A percentile compares a stretch with the other conserved stretches of the same genome.
Conservation (phyloP, 2,113 vertebrate genomes). For the Lepus europaeus region DNA sequence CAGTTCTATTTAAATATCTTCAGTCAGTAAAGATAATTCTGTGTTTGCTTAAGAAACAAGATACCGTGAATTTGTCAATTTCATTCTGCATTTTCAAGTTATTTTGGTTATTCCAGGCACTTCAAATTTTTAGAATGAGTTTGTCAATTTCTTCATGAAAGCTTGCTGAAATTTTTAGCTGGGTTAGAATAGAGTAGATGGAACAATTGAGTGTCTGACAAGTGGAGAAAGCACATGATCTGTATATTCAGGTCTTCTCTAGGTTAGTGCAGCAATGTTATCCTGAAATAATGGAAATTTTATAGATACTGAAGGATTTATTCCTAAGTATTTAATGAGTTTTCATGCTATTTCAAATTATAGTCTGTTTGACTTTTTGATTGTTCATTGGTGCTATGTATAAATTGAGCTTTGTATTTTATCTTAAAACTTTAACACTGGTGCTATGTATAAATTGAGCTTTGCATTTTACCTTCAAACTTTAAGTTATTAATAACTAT, state of each 20-base stretch:
- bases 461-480: neutral
- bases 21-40: neutral
- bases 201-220: neutral
- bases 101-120: neutral
- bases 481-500: neutral
- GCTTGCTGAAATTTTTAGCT: constrained; percentile 19
- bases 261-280: neutral
- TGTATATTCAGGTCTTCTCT: neutral
- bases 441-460: neutral
- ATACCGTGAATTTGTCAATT: neutral
- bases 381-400: neutral
- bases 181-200: neutral
- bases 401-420: neutral
- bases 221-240: neutral
- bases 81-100: constrained; percentile 34
- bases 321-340: neutral
- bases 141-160: neutral
- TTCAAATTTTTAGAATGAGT: constrained; percentile 22
- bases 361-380: constrained; percentile 7
- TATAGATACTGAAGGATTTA: neutral
- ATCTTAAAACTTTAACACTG: neutral
- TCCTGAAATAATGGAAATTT: neutral
- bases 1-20: neutral
- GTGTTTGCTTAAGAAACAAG: constrained; percentile 6
- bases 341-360: neutral